Evolutionary conservation across 92 coral and sea anemone genomes (phyloP).

Genomic region (Virgularia gustaviana): DNA sequence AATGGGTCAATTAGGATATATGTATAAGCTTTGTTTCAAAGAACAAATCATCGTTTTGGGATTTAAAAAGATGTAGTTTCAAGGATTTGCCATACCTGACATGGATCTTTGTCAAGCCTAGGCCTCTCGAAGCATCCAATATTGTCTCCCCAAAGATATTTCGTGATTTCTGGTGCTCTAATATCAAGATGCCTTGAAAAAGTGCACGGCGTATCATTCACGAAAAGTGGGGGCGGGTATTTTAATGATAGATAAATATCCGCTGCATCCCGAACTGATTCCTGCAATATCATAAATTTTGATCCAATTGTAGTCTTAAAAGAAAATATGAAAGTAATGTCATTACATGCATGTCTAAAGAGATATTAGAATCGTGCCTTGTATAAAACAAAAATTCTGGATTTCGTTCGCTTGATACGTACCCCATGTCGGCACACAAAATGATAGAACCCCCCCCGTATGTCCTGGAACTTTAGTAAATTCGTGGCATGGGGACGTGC

Average conservation of each 20-base stretch:
- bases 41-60: too few species aligned
- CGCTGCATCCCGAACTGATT: conserved; percentile 9
- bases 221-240: not conserved
- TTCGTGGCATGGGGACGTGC: conserved; percentile 21
- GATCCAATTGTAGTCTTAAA: not conserved
- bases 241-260: not conserved
- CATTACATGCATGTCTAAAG: not conserved
- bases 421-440: conserved; percentile 23
- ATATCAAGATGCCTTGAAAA: not conserved
- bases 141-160: not conserved
- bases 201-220: not conserved
- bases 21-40: not conserved
- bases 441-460: conserved; percentile 28
- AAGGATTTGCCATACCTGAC: not conserved
- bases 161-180: not conserved
- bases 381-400: not conserved
- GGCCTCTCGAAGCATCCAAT: not conserved
- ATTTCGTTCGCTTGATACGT: not conserved
- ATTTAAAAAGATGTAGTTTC: too few species aligned
- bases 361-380: not conserved
- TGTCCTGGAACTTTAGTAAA: conserved; percentile 11
- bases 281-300: not conserved
- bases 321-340: not conserved
- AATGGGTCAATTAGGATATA: too few species aligned
- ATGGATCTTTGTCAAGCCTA: not conserved